Evolutionary conservation across 1,140 invertebrate species (phyloP), one percentile per base, ranked within the genome.

Genomic region (Zaprionus nigranus): DNA sequence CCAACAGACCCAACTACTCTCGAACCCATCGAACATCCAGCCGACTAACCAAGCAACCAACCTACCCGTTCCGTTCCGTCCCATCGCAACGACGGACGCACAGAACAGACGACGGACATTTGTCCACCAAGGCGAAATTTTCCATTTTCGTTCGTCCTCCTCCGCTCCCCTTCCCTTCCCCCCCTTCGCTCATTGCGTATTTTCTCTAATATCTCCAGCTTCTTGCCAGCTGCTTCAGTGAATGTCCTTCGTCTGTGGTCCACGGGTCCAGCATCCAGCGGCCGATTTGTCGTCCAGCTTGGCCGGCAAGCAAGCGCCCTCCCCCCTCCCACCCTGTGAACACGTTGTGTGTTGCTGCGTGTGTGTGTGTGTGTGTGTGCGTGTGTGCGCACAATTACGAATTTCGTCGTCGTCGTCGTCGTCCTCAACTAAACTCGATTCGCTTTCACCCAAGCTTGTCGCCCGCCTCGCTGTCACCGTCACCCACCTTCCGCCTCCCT

Each of bases 81-180:
- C 9, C 30, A 34, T 34, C 30, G 9, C 30, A 34, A 34, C 22
- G 36, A 56, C 46, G 38, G 84, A 75, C 84, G 12, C 51, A 60
- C 59, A 24, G 20, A 73, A 63, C 12, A 34, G 57, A 34, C 22
- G 51, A 56, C 46, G 38, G 84, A 75, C 84, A 78, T 83, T 84
- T 88, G 84, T 88, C 84, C 83, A 78, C 74, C 68, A 81, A 88
- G 78, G 77, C 84, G 76, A 87, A 86, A 87, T 88, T 88, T 88
- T 88, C 85, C 75, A 88, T 90, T 88, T 88, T 88, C 84, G 71
- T 81, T 82, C 79, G 2, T 34, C 30, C 30, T 62, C 36, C 46
- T 69, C n/a, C 6, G 5, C 40, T 38, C 36, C 13, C 3, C 12
- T 13, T 38, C 2, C 11, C 13, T 15, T 20, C 38, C 15, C 38